Base-by-base conservation (phyloP, 2,113 vertebrate genomes). In the Semnopithecus entellus region DNA sequence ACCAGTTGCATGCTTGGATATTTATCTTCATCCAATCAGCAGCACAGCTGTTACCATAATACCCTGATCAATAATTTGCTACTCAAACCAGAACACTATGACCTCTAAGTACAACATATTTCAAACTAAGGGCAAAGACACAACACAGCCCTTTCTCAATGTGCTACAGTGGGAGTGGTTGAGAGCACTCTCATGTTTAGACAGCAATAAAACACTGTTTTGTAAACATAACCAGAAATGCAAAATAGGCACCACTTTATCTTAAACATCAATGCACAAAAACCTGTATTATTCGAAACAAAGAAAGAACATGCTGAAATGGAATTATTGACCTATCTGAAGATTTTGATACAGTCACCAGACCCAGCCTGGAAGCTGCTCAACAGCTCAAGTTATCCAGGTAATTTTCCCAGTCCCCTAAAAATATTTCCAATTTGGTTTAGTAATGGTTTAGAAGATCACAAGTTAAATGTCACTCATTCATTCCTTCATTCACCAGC, bases 141-240 rank as follows among this genome's bases (percentile, higher is more conserved):
- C 52, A 0, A 0, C 95, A 84, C 68, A 90, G 68, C 35, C 38
- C 95, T 94, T 92, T 95, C 61, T 90, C 50, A 25, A 59, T 86
- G n/a, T 35, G 73, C 50, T 70, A n/a, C 59, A 66, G 35, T 13
- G 59, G 68, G 95, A 92, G 0, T 75, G 0, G 55, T 11, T 70
- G 25, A 4, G 40, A 92, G 94, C 43, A 35, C 59, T n/a, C 86
- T 61, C 0, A 0, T 97, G 91, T 98, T 98, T 98, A 98, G 95
- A 83, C 89, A 98, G 97, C 97, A 98, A 95, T 94, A 96, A 98
- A 98, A 93, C 55, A 70, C 57, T 98, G 91, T 97, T 98, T 98
- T 98, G 96, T 98, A 98, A 98, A 98, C 0, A 0, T 25, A 95
- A 70, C 32, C 83, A 86, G 78, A 88, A 93, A 83, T 91, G 40